A percentile compares a stretch with the other conserved stretches of the same genome.
These are phyloP conservation scores for Hippocampus guttulatus DNA, from an alignment of 2,113 vertebrate genomes.

Conservation along the genomic window DNA sequence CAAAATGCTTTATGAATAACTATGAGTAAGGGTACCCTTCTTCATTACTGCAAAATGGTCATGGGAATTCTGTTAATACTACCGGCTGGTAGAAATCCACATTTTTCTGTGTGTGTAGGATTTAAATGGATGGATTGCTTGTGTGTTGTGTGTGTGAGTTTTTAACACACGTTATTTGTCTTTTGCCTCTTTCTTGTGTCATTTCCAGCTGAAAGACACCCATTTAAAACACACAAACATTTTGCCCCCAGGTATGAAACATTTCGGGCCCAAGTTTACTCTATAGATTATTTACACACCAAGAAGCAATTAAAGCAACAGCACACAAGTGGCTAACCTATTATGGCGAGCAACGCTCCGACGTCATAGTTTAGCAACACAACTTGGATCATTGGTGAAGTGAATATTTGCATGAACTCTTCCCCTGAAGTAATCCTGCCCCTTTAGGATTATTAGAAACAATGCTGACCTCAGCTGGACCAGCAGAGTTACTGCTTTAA, in stretches of 20 bases:
- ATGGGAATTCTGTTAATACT: too few relatives aligned
- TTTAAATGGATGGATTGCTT: too few relatives aligned
- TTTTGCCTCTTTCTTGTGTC: not conserved
- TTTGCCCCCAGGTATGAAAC: not conserved
- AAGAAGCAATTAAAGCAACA: not conserved
- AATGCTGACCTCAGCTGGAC: conserved; percentile 69
- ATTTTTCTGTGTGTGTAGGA: too few relatives aligned
- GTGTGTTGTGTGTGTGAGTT: too few relatives aligned
- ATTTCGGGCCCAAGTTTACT: not conserved
- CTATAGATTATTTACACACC: not conserved
- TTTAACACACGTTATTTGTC: too few relatives aligned
- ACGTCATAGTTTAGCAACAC: not conserved
- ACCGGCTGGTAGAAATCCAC: too few relatives aligned
- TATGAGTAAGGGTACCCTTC: too few relatives aligned
- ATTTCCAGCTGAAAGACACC: not conserved
- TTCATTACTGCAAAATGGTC: too few relatives aligned
- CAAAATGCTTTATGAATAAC: too few relatives aligned
- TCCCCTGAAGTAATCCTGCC: conserved; percentile 2
- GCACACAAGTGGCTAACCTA: not conserved
- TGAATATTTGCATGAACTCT: conserved; percentile 7
- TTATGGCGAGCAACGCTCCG: not conserved
- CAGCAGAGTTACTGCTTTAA: conserved; percentile 50
- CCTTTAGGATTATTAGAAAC: conserved; percentile 54
- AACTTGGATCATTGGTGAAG: not conserved
- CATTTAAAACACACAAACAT: not conserved